Evolutionary conservation across 2,113 vertebrate genomes (phyloP).

Genomic region (Gymnocephalus cernua): DNA sequence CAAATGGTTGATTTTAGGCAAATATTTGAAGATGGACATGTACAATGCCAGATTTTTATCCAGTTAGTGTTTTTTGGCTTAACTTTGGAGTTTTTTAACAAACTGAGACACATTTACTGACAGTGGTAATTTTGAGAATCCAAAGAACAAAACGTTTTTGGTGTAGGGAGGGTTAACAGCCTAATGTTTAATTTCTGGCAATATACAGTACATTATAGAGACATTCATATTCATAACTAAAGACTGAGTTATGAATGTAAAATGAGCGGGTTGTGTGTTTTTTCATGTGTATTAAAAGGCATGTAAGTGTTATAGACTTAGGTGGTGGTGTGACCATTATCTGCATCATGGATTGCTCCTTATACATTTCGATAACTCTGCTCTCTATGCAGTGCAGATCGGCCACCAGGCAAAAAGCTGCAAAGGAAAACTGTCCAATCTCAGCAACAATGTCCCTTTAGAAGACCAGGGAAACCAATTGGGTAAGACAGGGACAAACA

Average conservation of each 20-base stretch:
- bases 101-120: no score
- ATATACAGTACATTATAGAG: neutral
- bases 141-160: no score
- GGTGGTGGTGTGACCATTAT: neutral
- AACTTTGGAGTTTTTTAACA: no score
- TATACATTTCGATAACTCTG: neutral
- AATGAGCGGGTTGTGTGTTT: neutral
- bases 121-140: no score
- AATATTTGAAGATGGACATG: no score
- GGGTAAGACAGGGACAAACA: slow-evolving; percentile 36
- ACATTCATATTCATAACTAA: neutral
- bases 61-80: no score
- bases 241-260: neutral
- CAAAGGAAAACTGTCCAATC: slow-evolving; percentile 13
- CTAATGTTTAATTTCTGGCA: neutral
- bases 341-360: neutral
- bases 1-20: no score
- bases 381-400: neutral
- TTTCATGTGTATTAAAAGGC: neutral
- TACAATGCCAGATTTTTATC: no score
- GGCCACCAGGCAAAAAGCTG: neutral
- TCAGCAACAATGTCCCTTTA: slow-evolving; percentile 40
- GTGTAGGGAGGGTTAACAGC: no score
- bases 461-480: slow-evolving; percentile 15
- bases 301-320: neutral